Percentiles rank a stretch among this genome's conserved stretches.
phyloP scores from a whole-genome alignment of 2,797 vertebrate genomes.

The Xyrichtys novacula region DNA sequence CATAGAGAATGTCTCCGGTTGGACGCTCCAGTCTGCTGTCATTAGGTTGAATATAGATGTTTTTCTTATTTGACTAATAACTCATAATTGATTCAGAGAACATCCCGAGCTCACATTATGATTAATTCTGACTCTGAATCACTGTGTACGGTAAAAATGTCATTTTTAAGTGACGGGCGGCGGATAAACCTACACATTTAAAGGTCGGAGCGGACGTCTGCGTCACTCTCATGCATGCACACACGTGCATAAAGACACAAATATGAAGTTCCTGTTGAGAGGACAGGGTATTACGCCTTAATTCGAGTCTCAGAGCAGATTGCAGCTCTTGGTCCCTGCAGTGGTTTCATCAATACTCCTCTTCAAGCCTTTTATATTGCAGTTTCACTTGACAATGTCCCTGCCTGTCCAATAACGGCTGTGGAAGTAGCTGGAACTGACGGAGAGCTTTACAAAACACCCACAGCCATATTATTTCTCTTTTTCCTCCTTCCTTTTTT shows the following conservation, averaged over 20 bases:
- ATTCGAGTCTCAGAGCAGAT: conserved; percentile 29
- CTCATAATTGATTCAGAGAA: conserved; percentile 27
- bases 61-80: background rate
- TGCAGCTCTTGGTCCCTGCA: conserved; percentile 31
- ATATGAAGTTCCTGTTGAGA: background rate
- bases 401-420: conserved; percentile 44
- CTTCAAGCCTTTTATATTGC: conserved; percentile 59
- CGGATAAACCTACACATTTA: background rate
- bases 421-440: conserved; percentile 32
- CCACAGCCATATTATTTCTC: conserved; percentile 31
- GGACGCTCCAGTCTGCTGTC: conserved; percentile 4
- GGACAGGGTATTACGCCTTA: conserved; percentile 5
- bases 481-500: background rate
- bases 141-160: conserved; percentile 22
- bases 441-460: conserved; percentile 40
- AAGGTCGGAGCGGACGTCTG: background rate
- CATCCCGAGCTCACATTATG: conserved; percentile 34
- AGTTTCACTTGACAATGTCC: conserved; percentile 52
- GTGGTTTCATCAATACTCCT: conserved; percentile 59
- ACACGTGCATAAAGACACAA: background rate
- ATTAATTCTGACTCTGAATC: conserved; percentile 54
- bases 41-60: conserved; percentile 35
- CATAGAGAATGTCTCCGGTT: background rate
- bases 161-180: conserved; percentile 13
- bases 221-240: background rate